These are phyloP conservation scores for Motacilla tschutschensis DNA, from an alignment of 2,113 vertebrate species.

Conservation along the genomic window DNA sequence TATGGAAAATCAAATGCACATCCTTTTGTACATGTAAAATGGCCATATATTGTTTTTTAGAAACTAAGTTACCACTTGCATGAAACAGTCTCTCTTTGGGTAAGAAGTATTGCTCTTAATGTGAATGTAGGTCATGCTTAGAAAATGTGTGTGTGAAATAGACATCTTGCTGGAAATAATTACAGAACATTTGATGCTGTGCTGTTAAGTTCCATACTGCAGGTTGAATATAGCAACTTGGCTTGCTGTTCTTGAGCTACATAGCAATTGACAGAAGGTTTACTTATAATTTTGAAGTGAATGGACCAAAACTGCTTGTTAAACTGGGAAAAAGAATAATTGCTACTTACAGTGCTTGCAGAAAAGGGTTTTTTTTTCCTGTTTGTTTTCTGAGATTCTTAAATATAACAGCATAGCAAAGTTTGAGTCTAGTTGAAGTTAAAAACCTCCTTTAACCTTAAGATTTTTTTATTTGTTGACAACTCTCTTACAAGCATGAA, in stretches of 20 bases:
- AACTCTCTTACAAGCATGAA: neutral
- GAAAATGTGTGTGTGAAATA: constrained; percentile 20
- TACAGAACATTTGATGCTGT: constrained; percentile 8
- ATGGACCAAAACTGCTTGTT: neutral
- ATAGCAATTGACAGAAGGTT: constrained; percentile 3
- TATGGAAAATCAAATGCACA: neutral
- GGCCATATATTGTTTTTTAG: neutral
- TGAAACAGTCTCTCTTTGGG: neutral
- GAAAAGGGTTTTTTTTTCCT: neutral
- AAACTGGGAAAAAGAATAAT: neutral
- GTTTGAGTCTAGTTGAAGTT: neutral
- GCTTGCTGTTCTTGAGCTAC: neutral
- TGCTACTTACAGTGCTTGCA: neutral
- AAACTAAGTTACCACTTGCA: neutral
- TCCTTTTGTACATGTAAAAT: neutral
- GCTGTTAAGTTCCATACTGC: neutral
- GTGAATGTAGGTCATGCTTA: constrained; percentile 16
- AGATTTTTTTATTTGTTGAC: neutral
- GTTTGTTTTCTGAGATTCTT: neutral
- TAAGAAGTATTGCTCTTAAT: neutral
- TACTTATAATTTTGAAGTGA: constrained; percentile 28
- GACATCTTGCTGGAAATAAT: constrained; percentile 10
- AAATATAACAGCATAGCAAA: neutral
- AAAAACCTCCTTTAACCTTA: neutral
- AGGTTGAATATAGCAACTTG: neutral